These are phyloP conservation scores for Blennius ocellaris DNA, from an alignment of 2,113 vertebrate species.

Conservation along the genomic window DNA sequence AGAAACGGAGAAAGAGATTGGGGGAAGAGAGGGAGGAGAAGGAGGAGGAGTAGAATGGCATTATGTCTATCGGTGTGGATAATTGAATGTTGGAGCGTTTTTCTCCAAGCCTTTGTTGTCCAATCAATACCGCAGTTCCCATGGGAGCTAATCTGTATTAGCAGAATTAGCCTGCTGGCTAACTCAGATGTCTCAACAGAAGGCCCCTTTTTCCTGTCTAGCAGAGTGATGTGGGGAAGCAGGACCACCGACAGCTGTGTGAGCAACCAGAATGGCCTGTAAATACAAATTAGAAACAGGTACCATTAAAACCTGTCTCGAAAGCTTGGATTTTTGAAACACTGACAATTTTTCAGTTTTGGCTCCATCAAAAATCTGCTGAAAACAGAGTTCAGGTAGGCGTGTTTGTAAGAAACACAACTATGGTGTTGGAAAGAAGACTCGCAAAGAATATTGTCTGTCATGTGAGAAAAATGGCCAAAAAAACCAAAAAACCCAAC, in stretches of 20 bases:
- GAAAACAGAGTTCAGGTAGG: too few relatives aligned
- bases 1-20: slow-evolving; percentile 44
- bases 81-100: slow-evolving; percentile 85
- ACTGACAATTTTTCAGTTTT: too few relatives aligned
- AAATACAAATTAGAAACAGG: background rate
- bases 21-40: slow-evolving; percentile 9
- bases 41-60: slow-evolving; percentile 71
- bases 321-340: background rate
- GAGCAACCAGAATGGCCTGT: background rate
- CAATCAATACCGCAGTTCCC: slow-evolving; percentile 83
- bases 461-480: background rate
- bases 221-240: slow-evolving; percentile 30
- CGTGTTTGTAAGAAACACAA: background rate
- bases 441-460: background rate
- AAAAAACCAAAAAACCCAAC: too few relatives aligned
- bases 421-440: background rate
- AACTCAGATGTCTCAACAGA: slow-evolving; percentile 80
- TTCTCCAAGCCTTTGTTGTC: slow-evolving; percentile 84
- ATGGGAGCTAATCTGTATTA: slow-evolving; percentile 86
- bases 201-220: slow-evolving; percentile 16
- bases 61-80: slow-evolving; percentile 85
- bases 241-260: slow-evolving; percentile 13
- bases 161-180: slow-evolving; percentile 83
- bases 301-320: background rate
- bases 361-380: background rate